These are phyloP conservation scores for Acanthoscelides obtectus DNA, from an alignment of 2,888 invertebrate genomes.

Conservation along the genomic window DNA sequence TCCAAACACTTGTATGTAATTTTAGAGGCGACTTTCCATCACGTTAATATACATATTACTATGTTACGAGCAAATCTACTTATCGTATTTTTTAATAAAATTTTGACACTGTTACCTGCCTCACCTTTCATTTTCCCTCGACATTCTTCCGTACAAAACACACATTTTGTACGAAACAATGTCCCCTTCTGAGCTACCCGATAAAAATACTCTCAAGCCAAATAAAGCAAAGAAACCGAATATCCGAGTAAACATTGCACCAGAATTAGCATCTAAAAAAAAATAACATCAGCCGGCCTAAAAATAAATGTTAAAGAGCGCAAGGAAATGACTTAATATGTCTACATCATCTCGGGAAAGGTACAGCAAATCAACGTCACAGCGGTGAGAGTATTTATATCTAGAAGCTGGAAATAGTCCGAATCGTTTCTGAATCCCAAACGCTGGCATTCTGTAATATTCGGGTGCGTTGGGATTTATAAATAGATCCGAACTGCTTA, in stretches of 20 bases:
- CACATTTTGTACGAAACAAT: neutral
- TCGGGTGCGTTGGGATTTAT: slow-evolving; percentile 15
- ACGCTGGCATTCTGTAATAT: slow-evolving; percentile 19
- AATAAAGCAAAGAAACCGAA: neutral
- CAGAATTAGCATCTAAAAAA: neutral
- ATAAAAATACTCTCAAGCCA: neutral
- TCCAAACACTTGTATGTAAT: neutral
- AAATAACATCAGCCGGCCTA: neutral
- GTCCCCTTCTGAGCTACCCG: neutral
- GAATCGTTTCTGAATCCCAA: slow-evolving; percentile 13
- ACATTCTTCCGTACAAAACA: neutral
- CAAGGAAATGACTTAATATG: slow-evolving; percentile 26
- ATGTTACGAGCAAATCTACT: neutral
- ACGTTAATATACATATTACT: neutral
- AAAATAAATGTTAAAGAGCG: neutral
- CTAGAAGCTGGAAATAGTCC: slow-evolving; percentile 28
- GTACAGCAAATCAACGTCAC: slow-evolving; percentile 28
- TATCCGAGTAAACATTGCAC: neutral
- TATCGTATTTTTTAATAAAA: neutral
- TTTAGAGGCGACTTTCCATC: neutral
- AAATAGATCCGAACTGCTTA: slow-evolving; percentile 28
- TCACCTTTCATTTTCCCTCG: neutral
- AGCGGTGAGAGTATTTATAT: slow-evolving; percentile 20
- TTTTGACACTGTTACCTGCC: neutral
- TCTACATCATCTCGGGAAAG: slow-evolving; percentile 20